Conservation (phyloP, 2,888 invertebrate genomes). For the Andrena trimmerana region DNA sequence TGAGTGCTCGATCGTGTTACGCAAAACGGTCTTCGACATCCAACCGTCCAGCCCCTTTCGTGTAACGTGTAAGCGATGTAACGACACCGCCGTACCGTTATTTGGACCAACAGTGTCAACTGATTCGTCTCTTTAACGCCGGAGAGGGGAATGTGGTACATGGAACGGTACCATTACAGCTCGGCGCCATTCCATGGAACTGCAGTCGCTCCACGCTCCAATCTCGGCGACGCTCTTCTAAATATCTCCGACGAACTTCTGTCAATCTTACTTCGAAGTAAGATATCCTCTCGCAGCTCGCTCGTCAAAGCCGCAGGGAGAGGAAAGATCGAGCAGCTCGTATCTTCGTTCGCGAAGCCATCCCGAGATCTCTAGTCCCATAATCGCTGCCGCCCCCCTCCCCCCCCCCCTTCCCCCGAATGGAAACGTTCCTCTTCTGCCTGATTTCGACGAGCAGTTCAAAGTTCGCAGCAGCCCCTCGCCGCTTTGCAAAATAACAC, state of each 20-base stretch:
- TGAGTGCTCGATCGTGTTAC: slow-evolving; percentile 15
- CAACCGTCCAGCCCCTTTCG: background rate
- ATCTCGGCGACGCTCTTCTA: background rate
- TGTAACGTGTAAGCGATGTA: slow-evolving; percentile 22
- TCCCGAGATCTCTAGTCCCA: background rate
- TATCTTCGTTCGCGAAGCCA: background rate
- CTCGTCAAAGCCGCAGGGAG: background rate
- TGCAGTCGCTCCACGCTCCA: background rate
- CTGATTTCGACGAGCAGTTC: background rate
- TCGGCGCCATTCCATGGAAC: slow-evolving; percentile 17
- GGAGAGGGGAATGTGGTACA: slow-evolving; percentile 69
- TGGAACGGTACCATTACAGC: slow-evolving; percentile 71
- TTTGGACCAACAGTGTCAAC: slow-evolving; percentile 66
- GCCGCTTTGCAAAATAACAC: background rate
- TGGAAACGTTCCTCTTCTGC: background rate
- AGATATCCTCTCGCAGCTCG: background rate
- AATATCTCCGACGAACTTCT: background rate
- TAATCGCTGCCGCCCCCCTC: background rate
- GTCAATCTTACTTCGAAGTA: background rate
- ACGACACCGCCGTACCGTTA: slow-evolving; percentile 66
- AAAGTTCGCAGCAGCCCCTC: background rate
- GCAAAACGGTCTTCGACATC: slow-evolving; percentile 17
- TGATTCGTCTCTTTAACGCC: slow-evolving; percentile 61
- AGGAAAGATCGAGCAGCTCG: background rate
- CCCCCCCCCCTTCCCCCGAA: background rate